Conservation (phyloP, 2,113 vertebrate species). For the Pterocles gutturalis region DNA sequence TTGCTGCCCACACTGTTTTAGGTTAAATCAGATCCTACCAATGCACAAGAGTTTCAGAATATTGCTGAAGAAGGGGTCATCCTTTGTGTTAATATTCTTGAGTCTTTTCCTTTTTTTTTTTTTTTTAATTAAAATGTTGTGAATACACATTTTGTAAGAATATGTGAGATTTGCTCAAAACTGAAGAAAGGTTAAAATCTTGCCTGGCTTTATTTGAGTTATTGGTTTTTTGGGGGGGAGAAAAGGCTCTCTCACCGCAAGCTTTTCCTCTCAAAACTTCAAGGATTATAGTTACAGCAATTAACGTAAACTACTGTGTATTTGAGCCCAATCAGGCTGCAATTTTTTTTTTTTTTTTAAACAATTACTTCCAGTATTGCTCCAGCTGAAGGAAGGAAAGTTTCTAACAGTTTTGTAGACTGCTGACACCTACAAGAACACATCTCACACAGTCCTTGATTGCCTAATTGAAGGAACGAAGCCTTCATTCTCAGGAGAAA, state of each 20-base stretch:
- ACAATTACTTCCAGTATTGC: background rate
- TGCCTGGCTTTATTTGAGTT: background rate
- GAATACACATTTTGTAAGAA: background rate
- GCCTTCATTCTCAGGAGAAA: background rate
- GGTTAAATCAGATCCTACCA: background rate
- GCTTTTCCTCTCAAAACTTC: background rate
- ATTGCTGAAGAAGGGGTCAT: background rate
- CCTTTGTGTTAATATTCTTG: background rate
- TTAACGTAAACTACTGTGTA: background rate
- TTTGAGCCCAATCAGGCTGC: background rate
- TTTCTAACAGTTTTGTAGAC: background rate
- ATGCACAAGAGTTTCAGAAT: background rate
- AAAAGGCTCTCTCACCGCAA: background rate
- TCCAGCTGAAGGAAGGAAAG: background rate
- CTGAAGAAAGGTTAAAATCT: background rate
- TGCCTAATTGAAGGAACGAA: background rate
- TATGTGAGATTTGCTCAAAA: background rate
- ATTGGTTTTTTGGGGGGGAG: accelerated
- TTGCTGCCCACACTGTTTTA: background rate
- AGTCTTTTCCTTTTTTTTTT: too few species aligned
- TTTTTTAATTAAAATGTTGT: background rate
- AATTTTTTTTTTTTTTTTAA: background rate
- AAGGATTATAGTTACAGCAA: background rate
- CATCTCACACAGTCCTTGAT: background rate
- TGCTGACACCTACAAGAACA: background rate